Conservation (phyloP, 2,888 invertebrate genomes). For the Eilema griseolum region DNA sequence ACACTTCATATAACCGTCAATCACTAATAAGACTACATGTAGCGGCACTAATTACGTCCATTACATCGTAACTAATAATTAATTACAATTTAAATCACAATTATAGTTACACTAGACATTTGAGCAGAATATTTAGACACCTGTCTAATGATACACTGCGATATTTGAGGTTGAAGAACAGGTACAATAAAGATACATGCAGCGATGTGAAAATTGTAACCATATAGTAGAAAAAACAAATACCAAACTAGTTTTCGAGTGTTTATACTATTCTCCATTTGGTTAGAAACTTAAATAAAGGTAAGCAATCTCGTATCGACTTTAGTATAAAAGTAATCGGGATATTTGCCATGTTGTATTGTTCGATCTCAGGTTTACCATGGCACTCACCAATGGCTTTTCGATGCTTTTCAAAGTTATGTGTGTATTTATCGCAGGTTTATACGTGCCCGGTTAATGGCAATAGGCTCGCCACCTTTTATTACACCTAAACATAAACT, state of each 20-base stretch:
- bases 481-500: too few species aligned
- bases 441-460: too few species aligned
- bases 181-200: conserved; percentile 17
- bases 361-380: too few species aligned
- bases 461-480: too few species aligned
- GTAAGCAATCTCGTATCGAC: too few species aligned
- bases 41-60: neutral
- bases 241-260: conserved; percentile 9
- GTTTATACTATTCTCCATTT: neutral
- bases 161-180: conserved; percentile 12
- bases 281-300: too few species aligned
- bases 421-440: too few species aligned
- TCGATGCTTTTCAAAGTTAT: too few species aligned
- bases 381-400: too few species aligned
- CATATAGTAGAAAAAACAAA: conserved; percentile 8
- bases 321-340: too few species aligned
- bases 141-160: neutral
- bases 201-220: conserved; percentile 15
- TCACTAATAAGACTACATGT: neutral
- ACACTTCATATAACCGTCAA: neutral
- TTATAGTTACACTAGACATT: neutral
- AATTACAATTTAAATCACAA: neutral
- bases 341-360: too few species aligned
- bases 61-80: neutral
- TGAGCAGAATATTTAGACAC: conserved; percentile 4